Conservation (phyloP, 1,140 invertebrate genomes). For the Heliothis virescens region DNA sequence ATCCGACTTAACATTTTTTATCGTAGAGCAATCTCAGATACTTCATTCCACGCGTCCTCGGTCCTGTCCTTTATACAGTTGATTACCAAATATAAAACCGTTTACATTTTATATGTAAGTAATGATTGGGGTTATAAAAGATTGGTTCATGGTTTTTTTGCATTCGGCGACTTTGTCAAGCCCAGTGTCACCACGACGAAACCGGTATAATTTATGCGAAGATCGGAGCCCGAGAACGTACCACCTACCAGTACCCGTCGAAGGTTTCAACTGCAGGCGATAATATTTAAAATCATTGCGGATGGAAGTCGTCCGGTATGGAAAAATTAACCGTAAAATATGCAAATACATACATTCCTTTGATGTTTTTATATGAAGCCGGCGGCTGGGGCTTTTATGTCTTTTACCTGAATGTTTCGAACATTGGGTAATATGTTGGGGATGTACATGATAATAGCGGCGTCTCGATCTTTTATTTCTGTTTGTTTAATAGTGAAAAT, state of each 20-base stretch:
- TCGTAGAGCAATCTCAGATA: no score
- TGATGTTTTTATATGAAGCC: constrained; percentile 34
- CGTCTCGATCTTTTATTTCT: not conserved
- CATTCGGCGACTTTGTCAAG: constrained; percentile 57
- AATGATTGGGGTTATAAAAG: constrained; percentile 51
- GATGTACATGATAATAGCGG: not conserved
- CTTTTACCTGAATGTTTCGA: constrained; percentile 29
- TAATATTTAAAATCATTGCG: constrained; percentile 47
- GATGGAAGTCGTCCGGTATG: constrained; percentile 41
- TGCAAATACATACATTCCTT: constrained; percentile 44
- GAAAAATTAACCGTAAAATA: constrained; percentile 46
- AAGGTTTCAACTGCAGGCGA: constrained; percentile 36
- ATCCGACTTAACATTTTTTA: no score
- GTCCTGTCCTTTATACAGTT: no score
- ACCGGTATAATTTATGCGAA: constrained; percentile 57
- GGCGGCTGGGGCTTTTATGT: constrained; percentile 23
- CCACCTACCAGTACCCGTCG: not conserved
- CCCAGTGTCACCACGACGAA: constrained; percentile 53
- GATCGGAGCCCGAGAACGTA: constrained; percentile 25
- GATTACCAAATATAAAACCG: no score
- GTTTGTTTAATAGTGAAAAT: no score
- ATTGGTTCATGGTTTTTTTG: constrained; percentile 51
- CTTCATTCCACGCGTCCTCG: no score
- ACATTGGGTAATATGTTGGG: no score
- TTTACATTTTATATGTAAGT: constrained; percentile 40